Percentiles rank a stretch among this genome's conserved stretches.
These are phyloP conservation scores for Archilochus colubris DNA, from an alignment of 2,113 vertebrate genomes.

Conservation along the genomic window DNA sequence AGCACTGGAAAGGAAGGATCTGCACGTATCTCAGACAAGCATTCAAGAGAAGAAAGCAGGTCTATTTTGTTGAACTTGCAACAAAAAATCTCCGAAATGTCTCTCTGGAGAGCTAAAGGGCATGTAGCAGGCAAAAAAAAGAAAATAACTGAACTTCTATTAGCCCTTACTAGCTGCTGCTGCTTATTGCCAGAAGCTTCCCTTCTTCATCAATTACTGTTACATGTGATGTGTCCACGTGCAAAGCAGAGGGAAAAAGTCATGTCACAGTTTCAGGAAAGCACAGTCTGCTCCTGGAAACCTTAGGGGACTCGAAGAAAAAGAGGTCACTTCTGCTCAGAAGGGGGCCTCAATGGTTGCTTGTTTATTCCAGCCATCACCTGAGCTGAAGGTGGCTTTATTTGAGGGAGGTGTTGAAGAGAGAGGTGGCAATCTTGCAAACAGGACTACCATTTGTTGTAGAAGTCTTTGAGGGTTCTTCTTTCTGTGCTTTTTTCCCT, in stretches of 20 bases:
- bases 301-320: background rate
- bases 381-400: background rate
- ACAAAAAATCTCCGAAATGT: background rate
- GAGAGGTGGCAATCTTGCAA: background rate
- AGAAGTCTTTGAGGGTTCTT: background rate
- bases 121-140: background rate
- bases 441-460: background rate
- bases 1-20: background rate
- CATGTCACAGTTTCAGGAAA: background rate
- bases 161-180: background rate
- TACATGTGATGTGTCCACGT: background rate
- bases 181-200: conserved; percentile 24
- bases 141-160: background rate
- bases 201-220: background rate
- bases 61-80: background rate
- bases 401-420: background rate
- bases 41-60: background rate
- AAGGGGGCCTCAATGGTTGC: background rate
- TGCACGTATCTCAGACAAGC: background rate
- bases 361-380: background rate
- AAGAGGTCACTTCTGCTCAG: background rate
- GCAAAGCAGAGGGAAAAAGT: background rate
- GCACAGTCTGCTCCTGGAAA: background rate
- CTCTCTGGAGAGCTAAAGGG: background rate
- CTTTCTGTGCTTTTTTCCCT: background rate